Evolutionary conservation across 2,888 invertebrate genomes (phyloP), one percentile per base, ranked within the genome.

Genomic region (Acleris sparsana): DNA sequence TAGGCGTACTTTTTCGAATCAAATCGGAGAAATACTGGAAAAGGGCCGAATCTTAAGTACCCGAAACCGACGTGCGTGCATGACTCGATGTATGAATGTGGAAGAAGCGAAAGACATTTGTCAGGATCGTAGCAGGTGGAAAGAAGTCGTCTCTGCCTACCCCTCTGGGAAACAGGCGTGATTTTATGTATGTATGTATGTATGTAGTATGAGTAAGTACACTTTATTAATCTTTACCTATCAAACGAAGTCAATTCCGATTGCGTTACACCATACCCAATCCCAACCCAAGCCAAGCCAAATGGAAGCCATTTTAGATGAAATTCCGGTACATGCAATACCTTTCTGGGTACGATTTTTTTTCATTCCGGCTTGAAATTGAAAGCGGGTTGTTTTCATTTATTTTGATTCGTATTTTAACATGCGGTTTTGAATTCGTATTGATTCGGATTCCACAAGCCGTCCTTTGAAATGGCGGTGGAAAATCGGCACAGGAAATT

Each of bases 261-360:
- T 39, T 55, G 22, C 33, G n/a, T 20, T 20, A 5, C 3, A 11
- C n/a, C n/a, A 11, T n/a, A 55, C 46, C 25, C 13, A 29, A 53
- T 39, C 7, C n/a, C 22, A 9, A 5, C 29, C 20, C 16, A 16
- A 51, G 13, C 20, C 16, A 16, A 51, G 13, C 16, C 51, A 16
- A 29, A 29, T n/a, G 29, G 25, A 17, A 16, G 48, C 22, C 29
- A 53, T 62, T 53, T 53, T 22, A 33, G 53, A 53, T 13, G n/a
- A 22, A 62, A 53, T 53, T 48, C 33, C 33, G 16, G 18, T 46
- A 11, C 52, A 33, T 20, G 62, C 53, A 62, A 62, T 62, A 48
- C 44, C 53, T 55, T 43, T 51, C 44, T 22, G 22, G 17, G 22
- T 20, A 56, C 20, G 2, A 20, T 13, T 56, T 56, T 51, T 51